Base-by-base conservation (phyloP, 2,888 invertebrate species). In the Leptarthrus brevirostris region DNA sequence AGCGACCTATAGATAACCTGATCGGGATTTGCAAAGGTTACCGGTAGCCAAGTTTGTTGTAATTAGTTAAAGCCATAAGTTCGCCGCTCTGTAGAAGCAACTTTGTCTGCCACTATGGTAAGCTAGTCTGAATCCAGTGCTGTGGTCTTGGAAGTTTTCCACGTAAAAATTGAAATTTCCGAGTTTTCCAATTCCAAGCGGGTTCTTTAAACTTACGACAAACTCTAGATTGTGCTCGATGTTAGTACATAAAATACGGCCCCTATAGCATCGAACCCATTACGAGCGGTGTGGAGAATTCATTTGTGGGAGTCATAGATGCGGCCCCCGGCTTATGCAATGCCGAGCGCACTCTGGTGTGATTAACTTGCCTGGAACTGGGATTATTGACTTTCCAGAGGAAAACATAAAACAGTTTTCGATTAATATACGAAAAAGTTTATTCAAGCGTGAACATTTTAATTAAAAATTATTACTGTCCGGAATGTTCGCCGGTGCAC, bases 391-490 rank as follows among this genome's bases (percentile, higher is more conserved):
- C 18, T 58, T 58, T 58, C 22, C 36, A 34, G 20, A 20, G 20
- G 3, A 36, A 58, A 58, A 34, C 30, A 30, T 58, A 26, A 18
- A 58, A 58, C 36, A 58, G 36, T 18, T 34, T 58, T 58, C 58
- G 36, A 58, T 58, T 58, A 58, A 58, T 58, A 16, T 6, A 40
- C n/a, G 34, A 20, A 58, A 58, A 58, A 58, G 34, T 36, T 58
- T 36, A 58, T 34, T 58, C 36, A 36, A 12, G 58, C 36, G 36
- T 34, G 26, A 36, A 58, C 36, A n/a, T 58, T 58, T 36, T 58
- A 58, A 58, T 58, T 58, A 58, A 58, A 58, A 58, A 58, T 36
- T 36, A 58, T 58, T 58, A 18, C 14, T 36, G 58, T 58, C 16
- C 36, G 12, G 30, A 30, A 8, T 30, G 4, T 30, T 30, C 30